Base-by-base conservation (phyloP, 2,888 invertebrate genomes). In the Eustalomyia histrio region DNA sequence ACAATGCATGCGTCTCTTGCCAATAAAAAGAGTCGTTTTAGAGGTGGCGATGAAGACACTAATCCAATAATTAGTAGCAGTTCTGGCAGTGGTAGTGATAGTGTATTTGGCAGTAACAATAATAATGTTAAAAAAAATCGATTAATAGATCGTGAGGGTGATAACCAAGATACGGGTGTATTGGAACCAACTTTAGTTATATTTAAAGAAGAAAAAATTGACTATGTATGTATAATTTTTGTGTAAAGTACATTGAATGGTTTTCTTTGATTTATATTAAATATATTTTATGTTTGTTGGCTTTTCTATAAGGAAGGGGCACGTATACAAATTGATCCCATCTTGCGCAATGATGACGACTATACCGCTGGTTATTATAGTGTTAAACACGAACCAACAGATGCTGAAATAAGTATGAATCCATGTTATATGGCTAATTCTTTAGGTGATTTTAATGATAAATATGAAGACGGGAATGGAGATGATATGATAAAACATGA, bases 111-210 rank as follows among this genome's bases (percentile, higher is more conserved):
- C 0, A 60, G 55, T 10, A 69, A 57, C 24, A 17, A 18, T n/a
- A 69, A 63, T 24, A 75, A 74, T 57, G 72, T 61, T 60, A 76
- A 72, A 18, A 67, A 35, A 61, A 83, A 72, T n/a, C n/a, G 61
- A 53, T 9, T n/a, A n/a, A 55, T 65, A 29, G 64, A 74, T 58
- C 35, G 43, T 50, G 64, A 67, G 63, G 64, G 60, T 64, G 84
- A 85, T 71, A 85, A 85, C 76, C 85, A 87, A 52, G 88, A 88
- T 58, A 86, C 86, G 39, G 52, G 83, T n/a, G 72, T 88, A 67
- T 80, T 88, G 14, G 87, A 85, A 78, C 88, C 88, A 9, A 87
- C 89, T 73, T 86, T 87, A 84, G 87, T 88, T 21, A 85, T 85
- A 84, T 87, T 88, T 65, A 85, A 85, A 33, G 84, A 85, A 58